These are phyloP conservation scores for Colletes gigas DNA, from an alignment of 1,140 invertebrate species.

Conservation along the genomic window DNA sequence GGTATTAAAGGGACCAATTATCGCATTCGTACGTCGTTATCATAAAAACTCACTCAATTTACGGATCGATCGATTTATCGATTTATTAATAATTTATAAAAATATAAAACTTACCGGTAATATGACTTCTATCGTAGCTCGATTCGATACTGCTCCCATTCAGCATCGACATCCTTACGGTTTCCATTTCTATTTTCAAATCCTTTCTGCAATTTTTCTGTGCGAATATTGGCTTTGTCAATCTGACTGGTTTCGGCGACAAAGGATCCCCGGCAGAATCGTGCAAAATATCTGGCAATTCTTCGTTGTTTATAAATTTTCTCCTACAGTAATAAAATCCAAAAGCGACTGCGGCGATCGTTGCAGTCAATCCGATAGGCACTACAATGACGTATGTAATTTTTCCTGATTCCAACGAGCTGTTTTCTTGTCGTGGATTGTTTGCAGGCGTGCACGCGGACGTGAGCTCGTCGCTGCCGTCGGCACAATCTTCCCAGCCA, in stretches of 20 bases:
- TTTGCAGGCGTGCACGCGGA: conserved; percentile 81
- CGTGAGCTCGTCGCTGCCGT: conserved; percentile 87
- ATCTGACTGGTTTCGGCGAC: conserved; percentile 79
- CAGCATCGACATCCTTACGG: conserved; percentile 85
- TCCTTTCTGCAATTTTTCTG: conserved; percentile 80
- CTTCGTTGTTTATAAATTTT: conserved; percentile 78
- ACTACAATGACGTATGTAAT: conserved; percentile 79
- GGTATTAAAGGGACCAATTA: no score
- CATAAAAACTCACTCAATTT: no score
- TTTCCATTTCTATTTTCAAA: conserved; percentile 81
- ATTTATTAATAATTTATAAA: background rate
- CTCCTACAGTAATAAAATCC: conserved; percentile 68
- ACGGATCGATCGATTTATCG: no score
- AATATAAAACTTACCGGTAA: conserved; percentile 81
- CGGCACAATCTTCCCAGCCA: conserved; percentile 86
- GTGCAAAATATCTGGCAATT: conserved; percentile 79
- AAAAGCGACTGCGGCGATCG: conserved; percentile 78
- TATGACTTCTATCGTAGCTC: conserved; percentile 89
- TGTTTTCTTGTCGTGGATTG: conserved; percentile 67
- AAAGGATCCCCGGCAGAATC: conserved; percentile 84
- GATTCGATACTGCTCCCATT: conserved; percentile 84
- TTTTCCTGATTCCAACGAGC: conserved; percentile 77
- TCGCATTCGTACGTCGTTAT: no score
- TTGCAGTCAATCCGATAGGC: conserved; percentile 78
- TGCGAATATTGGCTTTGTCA: conserved; percentile 72